These are phyloP conservation scores for Adrianichthys oophorus DNA, from an alignment of 2,797 vertebrate species.

Conservation along the genomic window DNA sequence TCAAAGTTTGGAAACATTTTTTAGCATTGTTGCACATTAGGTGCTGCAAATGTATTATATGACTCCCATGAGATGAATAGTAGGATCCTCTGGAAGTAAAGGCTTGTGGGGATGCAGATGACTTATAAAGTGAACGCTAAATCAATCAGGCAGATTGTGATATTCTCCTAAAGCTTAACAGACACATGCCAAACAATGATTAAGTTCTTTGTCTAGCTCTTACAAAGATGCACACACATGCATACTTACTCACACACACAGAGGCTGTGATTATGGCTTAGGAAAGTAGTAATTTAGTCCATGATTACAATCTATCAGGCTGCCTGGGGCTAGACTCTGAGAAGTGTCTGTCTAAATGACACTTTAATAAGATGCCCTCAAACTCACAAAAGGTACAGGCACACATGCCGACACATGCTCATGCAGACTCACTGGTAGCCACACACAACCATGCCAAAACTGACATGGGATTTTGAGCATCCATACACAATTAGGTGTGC, in stretches of 20 bases:
- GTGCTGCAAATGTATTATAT: conserved; percentile 9
- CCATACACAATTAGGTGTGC: conserved; percentile 2
- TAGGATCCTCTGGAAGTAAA: conserved; percentile 35
- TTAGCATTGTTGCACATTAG: conserved; percentile 1
- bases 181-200: conserved; percentile 73
- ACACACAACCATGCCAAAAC: conserved; percentile 15
- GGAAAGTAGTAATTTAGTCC: conserved; percentile 79
- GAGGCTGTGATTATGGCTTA: conserved; percentile 71
- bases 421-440: conserved; percentile 33
- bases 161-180: conserved; percentile 65
- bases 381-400: conserved; percentile 67
- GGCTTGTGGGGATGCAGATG: conserved; percentile 30
- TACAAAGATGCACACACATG: conserved; percentile 16
- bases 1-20: too few species aligned
- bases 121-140: conserved; percentile 55
- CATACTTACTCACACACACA: conserved; percentile 34
- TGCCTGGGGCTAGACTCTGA: conserved; percentile 79
- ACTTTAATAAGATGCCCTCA: conserved; percentile 81
- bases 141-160: conserved; percentile 64
- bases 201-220: conserved; percentile 52
- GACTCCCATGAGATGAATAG: conserved; percentile 4
- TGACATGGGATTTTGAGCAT: conserved; percentile 15
- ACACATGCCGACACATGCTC: conserved; percentile 62
- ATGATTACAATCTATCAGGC: conserved; percentile 81
- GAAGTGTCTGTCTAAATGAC: conserved; percentile 78